Evolutionary conservation across 2,113 vertebrate species (phyloP).

Genomic region (Scalopus aquaticus): DNA sequence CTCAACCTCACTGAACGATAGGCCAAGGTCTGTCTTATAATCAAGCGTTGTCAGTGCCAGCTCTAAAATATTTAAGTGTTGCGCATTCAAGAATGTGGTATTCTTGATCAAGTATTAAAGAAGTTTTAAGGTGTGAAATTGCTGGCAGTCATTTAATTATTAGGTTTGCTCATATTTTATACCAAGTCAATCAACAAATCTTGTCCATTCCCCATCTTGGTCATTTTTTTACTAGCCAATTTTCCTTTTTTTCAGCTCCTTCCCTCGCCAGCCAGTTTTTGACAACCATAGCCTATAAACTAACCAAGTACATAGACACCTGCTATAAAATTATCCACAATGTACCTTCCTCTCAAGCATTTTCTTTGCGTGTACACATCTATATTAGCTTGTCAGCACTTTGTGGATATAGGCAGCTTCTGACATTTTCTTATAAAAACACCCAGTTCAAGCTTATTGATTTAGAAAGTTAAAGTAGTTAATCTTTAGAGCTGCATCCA

Average conservation of each 20-base stretch:
- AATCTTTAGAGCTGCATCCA: neutral
- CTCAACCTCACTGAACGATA: constrained; percentile 25
- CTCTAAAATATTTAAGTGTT: neutral
- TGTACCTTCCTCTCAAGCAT: neutral
- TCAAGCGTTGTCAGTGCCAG: neutral
- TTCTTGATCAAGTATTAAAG: neutral
- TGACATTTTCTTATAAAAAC: neutral
- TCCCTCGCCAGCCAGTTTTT: neutral
- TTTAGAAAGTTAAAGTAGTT: neutral
- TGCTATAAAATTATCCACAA: neutral
- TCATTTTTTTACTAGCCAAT: neutral
- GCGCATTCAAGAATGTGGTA: neutral
- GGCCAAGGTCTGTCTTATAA: neutral
- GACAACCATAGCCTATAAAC: neutral
- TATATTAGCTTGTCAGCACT: neutral
- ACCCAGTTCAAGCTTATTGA: neutral
- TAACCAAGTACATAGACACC: neutral
- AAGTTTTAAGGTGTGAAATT: neutral
- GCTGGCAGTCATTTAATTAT: neutral
- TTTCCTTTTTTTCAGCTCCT: neutral
- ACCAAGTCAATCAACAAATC: neutral
- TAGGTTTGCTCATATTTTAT: neutral
- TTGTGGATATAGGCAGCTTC: neutral
- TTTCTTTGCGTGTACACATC: too few relatives aligned
- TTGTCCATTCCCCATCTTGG: neutral